Conservation (phyloP, 2,888 invertebrate species). For the Eulithis testata region DNA sequence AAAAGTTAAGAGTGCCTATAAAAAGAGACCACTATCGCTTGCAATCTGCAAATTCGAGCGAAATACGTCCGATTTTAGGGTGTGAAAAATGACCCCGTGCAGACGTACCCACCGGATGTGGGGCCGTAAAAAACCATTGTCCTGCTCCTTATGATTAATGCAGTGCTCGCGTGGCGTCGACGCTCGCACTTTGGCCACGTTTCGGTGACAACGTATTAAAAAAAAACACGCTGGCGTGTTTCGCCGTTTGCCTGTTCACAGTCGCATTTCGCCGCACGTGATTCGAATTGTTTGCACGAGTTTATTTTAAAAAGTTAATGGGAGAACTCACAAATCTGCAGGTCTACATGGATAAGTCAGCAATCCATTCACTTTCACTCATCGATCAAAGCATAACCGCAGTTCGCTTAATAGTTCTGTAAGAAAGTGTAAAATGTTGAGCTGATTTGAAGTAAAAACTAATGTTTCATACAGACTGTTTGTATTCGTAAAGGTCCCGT, state of each 20-base stretch:
- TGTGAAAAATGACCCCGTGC: conserved; percentile 59
- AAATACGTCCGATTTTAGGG: conserved; percentile 46
- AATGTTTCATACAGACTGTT: not conserved
- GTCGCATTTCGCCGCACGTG: conserved; percentile 40
- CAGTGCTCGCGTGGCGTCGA: conserved; percentile 66
- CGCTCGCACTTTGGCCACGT: conserved; percentile 45
- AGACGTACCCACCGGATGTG: conserved; percentile 54
- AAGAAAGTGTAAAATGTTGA: too few species aligned
- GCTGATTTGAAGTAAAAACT: too few species aligned
- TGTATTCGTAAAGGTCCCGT: not conserved
- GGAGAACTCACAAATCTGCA: conserved; percentile 27
- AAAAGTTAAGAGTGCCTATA: not conserved
- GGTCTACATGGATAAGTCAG: not conserved
- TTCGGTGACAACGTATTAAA: conserved; percentile 21
- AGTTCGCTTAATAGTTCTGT: too few species aligned
- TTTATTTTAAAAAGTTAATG: conserved; percentile 39
- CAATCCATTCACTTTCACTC: not conserved
- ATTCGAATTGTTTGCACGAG: conserved; percentile 39
- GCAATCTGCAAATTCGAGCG: conserved; percentile 37
- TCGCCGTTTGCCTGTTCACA: conserved; percentile 39
- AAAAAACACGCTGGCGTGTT: conserved; percentile 29
- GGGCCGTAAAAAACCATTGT: conserved; percentile 68
- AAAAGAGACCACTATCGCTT: conserved; percentile 19
- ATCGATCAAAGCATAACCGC: not conserved
- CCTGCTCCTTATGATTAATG: conserved; percentile 70